A percentile compares a stretch with the other conserved stretches of the same genome.
Conservation (phyloP, 2,113 vertebrate genomes). For the Centropristis striata region DNA sequence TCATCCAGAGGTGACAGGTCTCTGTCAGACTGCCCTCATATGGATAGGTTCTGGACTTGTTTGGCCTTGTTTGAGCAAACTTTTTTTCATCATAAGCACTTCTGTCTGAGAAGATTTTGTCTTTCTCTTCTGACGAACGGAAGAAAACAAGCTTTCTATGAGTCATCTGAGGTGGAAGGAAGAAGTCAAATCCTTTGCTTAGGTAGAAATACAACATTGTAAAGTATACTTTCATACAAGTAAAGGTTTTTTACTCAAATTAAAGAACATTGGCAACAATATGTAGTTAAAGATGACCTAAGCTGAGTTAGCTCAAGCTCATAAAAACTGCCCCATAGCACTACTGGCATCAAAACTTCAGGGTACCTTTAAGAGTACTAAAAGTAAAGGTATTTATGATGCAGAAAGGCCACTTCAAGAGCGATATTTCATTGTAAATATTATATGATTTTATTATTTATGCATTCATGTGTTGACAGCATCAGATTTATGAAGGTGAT, state of each 20-base stretch:
- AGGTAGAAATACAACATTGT: not conserved
- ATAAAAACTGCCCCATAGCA: no score
- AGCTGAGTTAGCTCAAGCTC: no score
- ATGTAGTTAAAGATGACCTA: not conserved
- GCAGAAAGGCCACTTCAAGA: not conserved
- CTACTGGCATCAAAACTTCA: not conserved
- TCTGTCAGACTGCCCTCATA: constrained; percentile 13
- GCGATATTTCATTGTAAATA: not conserved
- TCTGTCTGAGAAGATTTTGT: not conserved
- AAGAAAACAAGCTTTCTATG: not conserved
- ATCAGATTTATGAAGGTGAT: not conserved
- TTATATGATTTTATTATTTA: no score
- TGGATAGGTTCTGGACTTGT: not conserved
- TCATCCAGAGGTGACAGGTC: not conserved
- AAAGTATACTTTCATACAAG: not conserved
- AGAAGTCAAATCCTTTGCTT: not conserved
- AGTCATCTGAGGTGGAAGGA: not conserved
- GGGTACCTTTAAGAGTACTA: not conserved
- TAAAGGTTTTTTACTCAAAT: not conserved
- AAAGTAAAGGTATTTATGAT: not conserved
- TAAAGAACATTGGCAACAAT: not conserved
- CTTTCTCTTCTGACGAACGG: not conserved
- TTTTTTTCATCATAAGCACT: not conserved
- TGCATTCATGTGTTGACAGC: not conserved
- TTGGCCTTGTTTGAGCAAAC: constrained; percentile 6